These are phyloP conservation scores for Cosmorhoe ocellata DNA, from an alignment of 2,888 invertebrate genomes.

Conservation along the genomic window DNA sequence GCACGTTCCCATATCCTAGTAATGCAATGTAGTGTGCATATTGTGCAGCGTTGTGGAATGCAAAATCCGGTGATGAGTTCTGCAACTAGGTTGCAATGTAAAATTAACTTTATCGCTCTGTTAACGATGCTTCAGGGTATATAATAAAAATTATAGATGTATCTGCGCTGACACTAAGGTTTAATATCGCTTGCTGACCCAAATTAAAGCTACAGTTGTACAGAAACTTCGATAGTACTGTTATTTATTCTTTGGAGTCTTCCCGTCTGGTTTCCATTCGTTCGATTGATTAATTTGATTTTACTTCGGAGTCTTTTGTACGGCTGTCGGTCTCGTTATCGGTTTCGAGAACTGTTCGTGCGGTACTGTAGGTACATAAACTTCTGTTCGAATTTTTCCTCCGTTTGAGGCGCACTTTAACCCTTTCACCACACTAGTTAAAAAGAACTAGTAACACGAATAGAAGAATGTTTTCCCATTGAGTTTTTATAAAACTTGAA, in stretches of 20 bases:
- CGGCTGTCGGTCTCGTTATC: neutral
- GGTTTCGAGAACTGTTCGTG: constrained; percentile 1
- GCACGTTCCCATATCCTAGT: constrained; percentile 20
- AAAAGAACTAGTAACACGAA: too few relatives aligned
- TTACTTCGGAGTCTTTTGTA: neutral
- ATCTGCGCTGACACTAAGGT: too few relatives aligned
- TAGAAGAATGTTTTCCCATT: too few relatives aligned
- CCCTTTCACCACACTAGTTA: too few relatives aligned
- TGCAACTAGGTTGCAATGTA: neutral
- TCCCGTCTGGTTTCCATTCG: neutral
- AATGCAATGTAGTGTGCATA: constrained; percentile 17
- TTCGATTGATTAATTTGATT: constrained; percentile 3
- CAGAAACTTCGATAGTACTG: too few relatives aligned
- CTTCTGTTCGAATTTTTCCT: too few relatives aligned
- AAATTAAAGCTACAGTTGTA: too few relatives aligned
- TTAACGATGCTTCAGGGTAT: too few relatives aligned
- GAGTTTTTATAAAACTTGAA: constrained; percentile 9
- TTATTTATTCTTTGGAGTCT: too few relatives aligned
- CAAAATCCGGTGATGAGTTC: constrained; percentile 8
- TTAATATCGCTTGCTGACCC: too few relatives aligned
- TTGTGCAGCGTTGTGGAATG: constrained; percentile 14
- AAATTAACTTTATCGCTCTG: constrained; percentile 1
- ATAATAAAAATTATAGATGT: too few relatives aligned
- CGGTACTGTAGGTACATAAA: neutral
- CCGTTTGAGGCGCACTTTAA: too few relatives aligned